These are phyloP conservation scores for Noctua pronuba DNA, from an alignment of 2,888 invertebrate genomes.

Conservation along the genomic window DNA sequence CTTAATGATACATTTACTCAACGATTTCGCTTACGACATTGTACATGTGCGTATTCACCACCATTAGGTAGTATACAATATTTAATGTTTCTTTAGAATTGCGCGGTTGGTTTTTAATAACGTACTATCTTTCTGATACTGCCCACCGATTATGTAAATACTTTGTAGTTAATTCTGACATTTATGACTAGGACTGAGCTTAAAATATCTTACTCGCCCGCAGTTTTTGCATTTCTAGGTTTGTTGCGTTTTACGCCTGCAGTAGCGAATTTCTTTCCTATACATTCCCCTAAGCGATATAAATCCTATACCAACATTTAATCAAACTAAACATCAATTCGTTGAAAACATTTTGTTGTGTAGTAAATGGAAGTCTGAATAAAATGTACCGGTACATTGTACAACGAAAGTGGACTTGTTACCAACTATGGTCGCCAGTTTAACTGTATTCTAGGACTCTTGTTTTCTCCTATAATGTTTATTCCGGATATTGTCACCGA, in stretches of 20 bases:
- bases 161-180: neutral
- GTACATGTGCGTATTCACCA: constrained; percentile 23
- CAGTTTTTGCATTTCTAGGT: neutral
- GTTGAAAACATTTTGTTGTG: no score
- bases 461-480: constrained; percentile 35
- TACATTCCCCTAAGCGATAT: neutral
- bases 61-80: constrained; percentile 35
- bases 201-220: neutral
- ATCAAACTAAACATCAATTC: neutral
- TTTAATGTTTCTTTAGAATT: constrained; percentile 38
- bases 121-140: constrained; percentile 11
- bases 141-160: constrained; percentile 7
- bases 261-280: neutral
- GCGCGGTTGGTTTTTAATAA: constrained; percentile 33
- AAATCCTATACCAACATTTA: neutral
- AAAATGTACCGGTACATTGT: constrained; percentile 3
- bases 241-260: neutral
- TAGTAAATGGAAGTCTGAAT: neutral
- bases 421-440: constrained; percentile 41
- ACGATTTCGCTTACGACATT: constrained; percentile 47
- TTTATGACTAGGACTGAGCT: neutral
- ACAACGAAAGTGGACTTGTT: constrained; percentile 40
- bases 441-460: constrained; percentile 42
- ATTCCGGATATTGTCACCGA: constrained; percentile 33
- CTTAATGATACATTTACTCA: constrained; percentile 74